Percentiles rank a stretch among this genome's conserved stretches.
Conservation (phyloP, 1,140 invertebrate species). For the Bombyx mori region DNA sequence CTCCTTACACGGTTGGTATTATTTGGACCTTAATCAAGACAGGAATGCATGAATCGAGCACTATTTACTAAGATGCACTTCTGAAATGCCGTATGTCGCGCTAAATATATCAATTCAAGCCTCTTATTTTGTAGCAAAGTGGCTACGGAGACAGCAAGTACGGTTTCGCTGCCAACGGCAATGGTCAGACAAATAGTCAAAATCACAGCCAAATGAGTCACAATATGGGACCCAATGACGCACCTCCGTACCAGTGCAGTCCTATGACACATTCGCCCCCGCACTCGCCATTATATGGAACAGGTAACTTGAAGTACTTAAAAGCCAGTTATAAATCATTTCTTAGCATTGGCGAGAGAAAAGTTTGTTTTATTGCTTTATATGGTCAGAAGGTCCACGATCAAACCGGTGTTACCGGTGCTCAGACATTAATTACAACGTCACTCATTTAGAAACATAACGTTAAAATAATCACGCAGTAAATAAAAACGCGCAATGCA, state of each 20-base stretch:
- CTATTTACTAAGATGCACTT: not conserved
- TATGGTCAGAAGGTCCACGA: too few relatives aligned
- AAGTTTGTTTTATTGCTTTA: too few relatives aligned
- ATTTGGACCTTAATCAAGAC: not conserved
- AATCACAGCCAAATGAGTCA: constrained; percentile 21
- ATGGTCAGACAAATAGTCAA: constrained; percentile 27
- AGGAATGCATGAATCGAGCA: not conserved
- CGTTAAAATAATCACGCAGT: too few relatives aligned
- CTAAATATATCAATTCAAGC: not conserved
- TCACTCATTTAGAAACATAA: too few relatives aligned
- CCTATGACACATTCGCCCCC: constrained; percentile 68
- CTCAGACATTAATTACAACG: too few relatives aligned
- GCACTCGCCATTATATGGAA: constrained; percentile 69
- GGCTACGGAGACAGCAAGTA: constrained; percentile 75
- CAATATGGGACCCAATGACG: constrained; percentile 32
- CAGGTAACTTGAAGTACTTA: constrained; percentile 30
- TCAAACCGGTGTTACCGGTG: too few relatives aligned
- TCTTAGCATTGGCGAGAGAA: too few relatives aligned
- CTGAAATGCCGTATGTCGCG: not conserved
- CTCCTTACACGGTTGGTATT: constrained; percentile 82
- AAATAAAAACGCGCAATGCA: too few relatives aligned
- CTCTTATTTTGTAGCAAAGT: constrained; percentile 39
- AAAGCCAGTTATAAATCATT: too few relatives aligned
- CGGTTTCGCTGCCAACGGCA: constrained; percentile 67
- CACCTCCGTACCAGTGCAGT: constrained; percentile 46